Conservation (phyloP, 2,888 invertebrate species). For the Agrilus cyanescens region DNA sequence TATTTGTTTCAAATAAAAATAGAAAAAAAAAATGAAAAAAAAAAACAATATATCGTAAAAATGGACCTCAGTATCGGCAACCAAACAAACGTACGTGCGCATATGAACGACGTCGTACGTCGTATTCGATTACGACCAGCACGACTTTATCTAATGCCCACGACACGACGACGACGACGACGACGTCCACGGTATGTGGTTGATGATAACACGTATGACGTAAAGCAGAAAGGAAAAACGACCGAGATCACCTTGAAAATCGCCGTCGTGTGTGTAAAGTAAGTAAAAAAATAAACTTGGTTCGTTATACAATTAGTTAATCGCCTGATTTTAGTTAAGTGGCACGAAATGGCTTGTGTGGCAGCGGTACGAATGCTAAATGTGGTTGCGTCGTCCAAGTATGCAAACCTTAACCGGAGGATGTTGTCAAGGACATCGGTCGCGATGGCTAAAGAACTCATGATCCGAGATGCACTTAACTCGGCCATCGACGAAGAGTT, state of each 20-base stretch:
- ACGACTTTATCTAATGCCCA: background rate
- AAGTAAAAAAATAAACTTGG: background rate
- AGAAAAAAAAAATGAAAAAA: too few species aligned
- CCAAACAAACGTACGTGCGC: background rate
- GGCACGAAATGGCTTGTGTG: conserved; percentile 20
- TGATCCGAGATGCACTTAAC: conserved; percentile 94
- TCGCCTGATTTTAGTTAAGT: conserved; percentile 5
- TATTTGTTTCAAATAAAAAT: too few species aligned
- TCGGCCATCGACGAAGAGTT: conserved; percentile 95
- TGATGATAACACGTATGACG: too few species aligned
- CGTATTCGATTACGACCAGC: background rate
- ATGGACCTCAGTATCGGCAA: too few species aligned
- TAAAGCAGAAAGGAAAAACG: background rate
- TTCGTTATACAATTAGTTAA: conserved; percentile 5
- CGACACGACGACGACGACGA: too few species aligned
- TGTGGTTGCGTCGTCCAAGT: conserved; percentile 24
- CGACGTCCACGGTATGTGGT: too few species aligned
- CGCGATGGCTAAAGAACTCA: conserved; percentile 55
- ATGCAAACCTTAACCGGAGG: conserved; percentile 33
- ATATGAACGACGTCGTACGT: background rate
- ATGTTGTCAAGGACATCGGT: conserved; percentile 40
- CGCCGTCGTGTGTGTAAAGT: background rate
- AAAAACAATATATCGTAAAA: too few species aligned
- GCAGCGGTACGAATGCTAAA: conserved; percentile 26
- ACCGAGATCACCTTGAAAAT: background rate